These are phyloP conservation scores for Epicampocera succincta DNA, from an alignment of 2,888 invertebrate genomes.

Conservation along the genomic window DNA sequence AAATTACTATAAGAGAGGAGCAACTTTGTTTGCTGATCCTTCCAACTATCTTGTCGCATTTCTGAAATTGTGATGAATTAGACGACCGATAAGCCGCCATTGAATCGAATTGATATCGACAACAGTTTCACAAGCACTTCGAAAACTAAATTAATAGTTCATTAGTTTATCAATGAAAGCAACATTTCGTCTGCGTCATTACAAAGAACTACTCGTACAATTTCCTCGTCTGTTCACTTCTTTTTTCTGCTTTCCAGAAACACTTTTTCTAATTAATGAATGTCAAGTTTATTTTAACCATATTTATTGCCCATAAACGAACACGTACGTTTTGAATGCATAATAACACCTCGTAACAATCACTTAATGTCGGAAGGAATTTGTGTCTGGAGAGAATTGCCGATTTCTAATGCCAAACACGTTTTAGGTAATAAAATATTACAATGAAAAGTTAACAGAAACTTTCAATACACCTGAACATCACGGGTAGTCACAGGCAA, in stretches of 20 bases:
- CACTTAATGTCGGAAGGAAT: background rate
- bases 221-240: too few species aligned
- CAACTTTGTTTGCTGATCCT: too few species aligned
- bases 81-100: too few species aligned
- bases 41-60: too few species aligned
- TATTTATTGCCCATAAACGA: background rate
- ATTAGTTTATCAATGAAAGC: too few species aligned
- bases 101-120: too few species aligned
- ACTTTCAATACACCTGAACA: background rate
- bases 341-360: slow-evolving; percentile 7
- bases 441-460: slow-evolving; percentile 10
- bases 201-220: too few species aligned
- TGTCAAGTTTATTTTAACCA: slow-evolving; percentile 18
- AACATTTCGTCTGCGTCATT: too few species aligned
- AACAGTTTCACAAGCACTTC: too few species aligned
- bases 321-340: background rate
- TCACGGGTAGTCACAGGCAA: background rate
- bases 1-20: too few species aligned
- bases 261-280: slow-evolving; percentile 3
- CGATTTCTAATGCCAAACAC: slow-evolving; percentile 27
- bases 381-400: background rate
- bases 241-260: background rate
- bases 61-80: too few species aligned
- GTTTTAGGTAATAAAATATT: slow-evolving; percentile 11
- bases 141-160: too few species aligned